Evolutionary conservation across 2,797 vertebrate genomes (phyloP).

Genomic region (Spinus olivaceus): DNA sequence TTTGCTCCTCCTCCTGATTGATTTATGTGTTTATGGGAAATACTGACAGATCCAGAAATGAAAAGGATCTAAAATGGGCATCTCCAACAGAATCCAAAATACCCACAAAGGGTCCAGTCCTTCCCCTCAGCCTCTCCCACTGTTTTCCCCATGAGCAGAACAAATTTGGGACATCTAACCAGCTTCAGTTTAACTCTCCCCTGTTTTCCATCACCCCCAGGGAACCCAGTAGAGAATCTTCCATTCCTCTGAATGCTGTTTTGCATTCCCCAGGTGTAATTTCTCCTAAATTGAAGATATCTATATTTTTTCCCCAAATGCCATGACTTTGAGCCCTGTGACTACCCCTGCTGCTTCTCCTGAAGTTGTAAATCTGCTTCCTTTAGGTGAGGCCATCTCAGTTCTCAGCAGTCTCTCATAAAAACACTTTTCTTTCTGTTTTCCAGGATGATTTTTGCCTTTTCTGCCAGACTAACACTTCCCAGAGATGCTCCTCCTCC

Average conservation of each 20-base stretch:
- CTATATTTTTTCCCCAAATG: not conserved
- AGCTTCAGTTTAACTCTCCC: not conserved
- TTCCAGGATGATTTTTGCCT: not conserved
- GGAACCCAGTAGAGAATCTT: not conserved
- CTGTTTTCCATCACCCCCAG: not conserved
- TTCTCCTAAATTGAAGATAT: not conserved
- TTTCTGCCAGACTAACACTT: not conserved
- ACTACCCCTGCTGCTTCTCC: not conserved
- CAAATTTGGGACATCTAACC: not conserved
- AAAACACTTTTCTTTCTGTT: accelerated
- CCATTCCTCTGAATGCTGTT: not conserved
- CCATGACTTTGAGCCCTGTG: not conserved
- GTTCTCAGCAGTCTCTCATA: not conserved
- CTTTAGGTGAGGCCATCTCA: accelerated
- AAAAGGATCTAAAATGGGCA: not conserved
- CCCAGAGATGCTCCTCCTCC: accelerated
- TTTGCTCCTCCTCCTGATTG: not conserved
- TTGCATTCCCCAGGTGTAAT: not conserved
- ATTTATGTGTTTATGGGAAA: not conserved
- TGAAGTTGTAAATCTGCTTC: accelerated
- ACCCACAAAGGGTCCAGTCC: not conserved
- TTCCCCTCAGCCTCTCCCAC: not conserved
- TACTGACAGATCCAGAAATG: not conserved
- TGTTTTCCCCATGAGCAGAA: not conserved
- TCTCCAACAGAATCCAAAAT: not conserved